Base-by-base conservation (phyloP, 1,140 invertebrate species). In the Trichoplusia ni region DNA sequence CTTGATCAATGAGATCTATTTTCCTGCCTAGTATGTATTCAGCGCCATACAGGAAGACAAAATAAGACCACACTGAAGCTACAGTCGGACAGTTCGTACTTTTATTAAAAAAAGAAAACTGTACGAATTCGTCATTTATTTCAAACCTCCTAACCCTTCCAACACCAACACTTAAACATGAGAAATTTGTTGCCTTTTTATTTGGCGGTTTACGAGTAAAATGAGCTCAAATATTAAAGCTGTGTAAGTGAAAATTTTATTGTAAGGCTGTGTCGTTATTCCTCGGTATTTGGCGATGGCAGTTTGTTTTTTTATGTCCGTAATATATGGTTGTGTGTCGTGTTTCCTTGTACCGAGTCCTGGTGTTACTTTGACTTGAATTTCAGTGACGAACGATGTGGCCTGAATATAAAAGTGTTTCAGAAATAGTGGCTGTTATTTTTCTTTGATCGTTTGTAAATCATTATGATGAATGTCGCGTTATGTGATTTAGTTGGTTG, bases 131-230 rank as follows among this genome's bases (percentile, higher is more conserved):
- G n/a, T n/a, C n/a, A n/a, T n/a, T n/a, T n/a, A n/a, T n/a, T n/a
- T n/a, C n/a, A n/a, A n/a, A n/a, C n/a, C n/a, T n/a, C n/a, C n/a
- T n/a, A n/a, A n/a, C n/a, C n/a, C n/a, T n/a, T n/a, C n/a, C n/a
- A n/a, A n/a, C n/a, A n/a, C 31, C 25, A 58, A 58, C 38, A 58
- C 31, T 58, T 58, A 44, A 58, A 58, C 25, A 31, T 23, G 47
- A 47, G 42, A 21, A 44, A 67, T 62, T 61, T 67, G 65, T 67
- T 67, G 60, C 38, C n/a, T 29, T 56, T 65, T 67, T 56, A 61
- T 67, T 56, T 21, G 33, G 25, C 27, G 33, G 21, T 53, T 62
- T 53, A 61, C 35, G 59, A 42, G 49, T 53, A 47, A 35, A 58
- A 31, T 62, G n/a, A 62, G 46, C 58, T 21, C 58, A 51, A 56